Evolutionary conservation across 2,797 vertebrate genomes (phyloP), one percentile per base, ranked within the genome.

Genomic region (Cyclopterus lumpus): DNA sequence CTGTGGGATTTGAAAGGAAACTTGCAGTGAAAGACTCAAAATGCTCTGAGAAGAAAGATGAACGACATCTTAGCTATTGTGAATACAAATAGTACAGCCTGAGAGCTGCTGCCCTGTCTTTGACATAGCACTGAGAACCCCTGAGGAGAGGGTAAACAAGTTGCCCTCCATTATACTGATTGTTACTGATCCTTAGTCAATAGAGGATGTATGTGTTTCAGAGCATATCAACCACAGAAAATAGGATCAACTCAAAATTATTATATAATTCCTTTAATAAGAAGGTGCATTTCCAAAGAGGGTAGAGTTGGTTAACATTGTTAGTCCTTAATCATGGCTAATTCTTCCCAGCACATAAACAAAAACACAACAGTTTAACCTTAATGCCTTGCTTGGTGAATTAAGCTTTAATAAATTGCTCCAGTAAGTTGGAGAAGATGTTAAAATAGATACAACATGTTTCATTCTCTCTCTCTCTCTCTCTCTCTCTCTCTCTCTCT

Each of bases 11-110:
- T 59, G 12, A 61, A 57, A 54, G 53, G 48, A 63, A 72, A 80
- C 79, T 55, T 58, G 9, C 63, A 1, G 2, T 49, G 66, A 65
- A 76, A 70, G 70, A 70, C 38, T 51, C 42, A 59, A 79, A 82
- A 83, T 79, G 78, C 26, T 64, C 55, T 73, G 64, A 79, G 55
- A 68, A 65, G 62, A 74, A 75, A 85, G 60, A 77, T 71, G 68
- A 86, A 78, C 70, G 59, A 64, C 76, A 67, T 67, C 38, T 59
- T 49, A 58, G 67, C n/a, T 26, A 62, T 67, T 57, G 40, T 73
- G n/a, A 71, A 78, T 72, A 58, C 69, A 79, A 77, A 79, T 54
- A 28, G 24, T 42, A 40, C 64, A 70, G 28, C 28, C 40, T 53
- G 46, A 73, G 59, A 65, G 60, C 61, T 66, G 51, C 22, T 68